Evolutionary conservation across 2,888 invertebrate genomes (phyloP).

Genomic region (Coelinius sp.): DNA sequence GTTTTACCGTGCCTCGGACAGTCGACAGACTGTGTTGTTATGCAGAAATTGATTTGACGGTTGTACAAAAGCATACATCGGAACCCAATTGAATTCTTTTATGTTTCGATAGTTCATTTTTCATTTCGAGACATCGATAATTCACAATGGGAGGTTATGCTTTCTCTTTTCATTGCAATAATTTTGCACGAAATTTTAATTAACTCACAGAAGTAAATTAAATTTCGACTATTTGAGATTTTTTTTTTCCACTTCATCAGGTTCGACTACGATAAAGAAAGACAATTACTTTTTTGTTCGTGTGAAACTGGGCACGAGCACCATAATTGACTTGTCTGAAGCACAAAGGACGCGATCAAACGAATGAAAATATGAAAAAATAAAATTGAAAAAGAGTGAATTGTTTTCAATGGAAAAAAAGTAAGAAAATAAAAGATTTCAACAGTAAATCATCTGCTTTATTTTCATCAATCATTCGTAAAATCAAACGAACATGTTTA

Average conservation of each 20-base stretch:
- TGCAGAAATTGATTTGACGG: constrained; percentile 18
- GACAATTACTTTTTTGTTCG: background rate
- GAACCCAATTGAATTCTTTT: constrained; percentile 13
- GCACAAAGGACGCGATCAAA: constrained; percentile 17
- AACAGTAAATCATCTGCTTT: background rate
- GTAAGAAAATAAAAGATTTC: background rate
- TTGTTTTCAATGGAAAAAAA: background rate
- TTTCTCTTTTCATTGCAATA: background rate
- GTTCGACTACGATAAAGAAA: background rate
- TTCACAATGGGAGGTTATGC: background rate
- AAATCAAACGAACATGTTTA: no score
- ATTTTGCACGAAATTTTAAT: background rate
- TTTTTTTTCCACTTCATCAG: background rate
- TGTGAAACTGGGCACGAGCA: background rate
- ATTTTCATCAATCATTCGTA: background rate
- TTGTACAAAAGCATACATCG: constrained; percentile 15
- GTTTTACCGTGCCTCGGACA: constrained; percentile 17
- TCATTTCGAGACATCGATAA: background rate
- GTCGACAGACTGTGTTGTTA: constrained; percentile 21
- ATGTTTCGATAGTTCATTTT: background rate
- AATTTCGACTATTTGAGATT: background rate
- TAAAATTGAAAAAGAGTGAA: background rate
- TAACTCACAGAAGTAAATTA: background rate
- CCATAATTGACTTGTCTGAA: constrained; percentile 20
- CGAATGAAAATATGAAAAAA: background rate